Evolutionary conservation across 37 sponge, comb jelly and placozoan species (phyloP), one percentile per base, ranked within the genome.

Genomic region (Halisarca cf. caerulea): DNA sequence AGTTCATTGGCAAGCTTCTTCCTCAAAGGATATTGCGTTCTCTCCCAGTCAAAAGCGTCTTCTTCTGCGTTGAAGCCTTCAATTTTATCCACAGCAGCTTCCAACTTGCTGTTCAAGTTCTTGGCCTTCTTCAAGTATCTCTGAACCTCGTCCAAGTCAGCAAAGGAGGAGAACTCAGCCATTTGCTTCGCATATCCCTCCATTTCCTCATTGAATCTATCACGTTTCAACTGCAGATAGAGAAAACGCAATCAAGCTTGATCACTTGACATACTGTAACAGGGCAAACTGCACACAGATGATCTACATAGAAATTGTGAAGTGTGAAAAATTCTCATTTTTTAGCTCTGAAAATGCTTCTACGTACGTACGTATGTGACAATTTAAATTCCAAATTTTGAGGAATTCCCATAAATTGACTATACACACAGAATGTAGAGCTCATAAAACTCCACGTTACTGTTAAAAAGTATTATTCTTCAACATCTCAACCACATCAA

Each of bases 21-120:
- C 57, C 92, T 87, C 33, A 84, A 87, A 47, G 99, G 97, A 80
- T 99, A 99, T 59, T 96, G 87, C 1, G 97, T 91, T 27, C 90
- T 80, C 62, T 99, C 95, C 99, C 99, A 99, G 43, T 99, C 99
- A 84, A 99, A 99, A 23, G 95, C 92, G 79, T 99, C 99, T 79
- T 99, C 99, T 66, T 99, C 99, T 0, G 40, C 33, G 75, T 96
- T 96, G 90, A 99, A 95, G 1, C 91, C 92, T 42, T 99, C 99
- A 78, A 96, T 92, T 82, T 91, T 99, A 27, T 89, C 95, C 39
- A 84, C 82, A 18, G 99, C 99, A n/a, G 90, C 92, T 21, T 99
- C 97, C 14, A 99, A 90, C 20, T 90, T 91, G 18, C 53, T 36
- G 18, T 71, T 82, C 42, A 99, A 86, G 37, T 85, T 86, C 57